A percentile compares a stretch with the other conserved stretches of the same genome.
Evolutionary conservation across 2,888 invertebrate genomes (phyloP).

Genomic region (Scotopteryx bipunctaria): DNA sequence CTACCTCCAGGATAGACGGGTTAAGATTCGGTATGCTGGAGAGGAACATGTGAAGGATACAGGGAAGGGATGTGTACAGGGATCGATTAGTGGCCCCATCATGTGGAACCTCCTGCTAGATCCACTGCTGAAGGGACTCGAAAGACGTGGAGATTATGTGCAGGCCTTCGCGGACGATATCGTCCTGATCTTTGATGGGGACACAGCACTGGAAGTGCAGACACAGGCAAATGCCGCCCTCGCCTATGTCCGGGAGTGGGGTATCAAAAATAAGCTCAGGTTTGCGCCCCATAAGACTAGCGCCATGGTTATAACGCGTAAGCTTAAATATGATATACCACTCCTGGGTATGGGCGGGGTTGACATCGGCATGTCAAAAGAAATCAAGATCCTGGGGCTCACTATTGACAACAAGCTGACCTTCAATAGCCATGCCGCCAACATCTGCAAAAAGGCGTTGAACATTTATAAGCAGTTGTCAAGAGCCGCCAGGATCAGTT

Average conservation of each 20-base stretch:
- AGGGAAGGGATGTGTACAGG: not conserved
- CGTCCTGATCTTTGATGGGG: constrained; percentile 21
- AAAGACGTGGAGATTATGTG: not conserved
- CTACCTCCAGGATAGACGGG: not conserved
- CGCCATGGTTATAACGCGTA: too few relatives aligned
- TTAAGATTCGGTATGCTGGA: not conserved
- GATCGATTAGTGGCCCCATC: not conserved
- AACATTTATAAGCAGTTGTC: constrained; percentile 1
- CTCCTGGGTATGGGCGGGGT: too few relatives aligned
- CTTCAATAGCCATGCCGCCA: not conserved
- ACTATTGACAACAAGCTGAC: constrained; percentile 14
- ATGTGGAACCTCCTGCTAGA: constrained; percentile 7
- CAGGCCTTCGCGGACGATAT: constrained; percentile 20
- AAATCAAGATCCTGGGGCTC: constrained; percentile 11
- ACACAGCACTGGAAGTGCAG: not conserved
- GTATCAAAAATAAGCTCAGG: too few relatives aligned
- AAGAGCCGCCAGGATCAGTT: constrained; percentile 10
- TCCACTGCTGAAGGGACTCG: constrained; percentile 1
- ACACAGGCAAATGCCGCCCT: constrained; percentile 1
- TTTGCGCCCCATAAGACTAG: too few relatives aligned
- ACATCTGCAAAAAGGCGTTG: not conserved
- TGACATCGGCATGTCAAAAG: constrained; percentile 4
- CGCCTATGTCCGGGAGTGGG: too few relatives aligned
- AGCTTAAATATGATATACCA: too few relatives aligned
- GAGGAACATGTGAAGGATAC: too few relatives aligned